Evolutionary conservation across 2,113 vertebrate species (phyloP), one percentile per base, ranked within the genome.

Genomic region (Aepyceros melampus): DNA sequence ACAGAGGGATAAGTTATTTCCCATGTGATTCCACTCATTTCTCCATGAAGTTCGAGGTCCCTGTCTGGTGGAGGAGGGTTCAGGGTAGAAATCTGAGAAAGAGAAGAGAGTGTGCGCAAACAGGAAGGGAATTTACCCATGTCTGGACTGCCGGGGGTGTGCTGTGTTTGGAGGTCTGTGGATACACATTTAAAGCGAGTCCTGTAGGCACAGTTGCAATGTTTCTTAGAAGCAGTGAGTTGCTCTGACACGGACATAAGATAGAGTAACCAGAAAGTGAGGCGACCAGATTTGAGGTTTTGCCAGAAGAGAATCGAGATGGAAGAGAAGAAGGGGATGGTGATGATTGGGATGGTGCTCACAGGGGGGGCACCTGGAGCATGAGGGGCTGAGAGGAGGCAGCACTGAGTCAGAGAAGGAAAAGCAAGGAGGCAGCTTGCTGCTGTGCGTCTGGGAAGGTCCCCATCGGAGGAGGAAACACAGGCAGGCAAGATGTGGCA

Each of bases 161-260:
- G 6, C n/a, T 1, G 19, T 43, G 33, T 12, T 55, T 8, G 67
- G 19, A 33, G 51, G 31, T 23, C 47, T 27, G 78, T 76, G 64
- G 12, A 33, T 7, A 4, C 6, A 55, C 33, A 29, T 9, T 8
- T n/a, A 43, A 27, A 27, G 27, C 0, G 7, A 47, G 64, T 31
- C 36, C 29, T 6, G 62, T 4, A 21, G 91, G 27, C 25, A 36
- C 81, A 16, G 36, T 4, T 15, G 7, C 21, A 5, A 7, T 15
- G 31, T 31, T 86, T 40, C 31, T 87, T 25, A 40, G 47, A 71
- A 40, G 27, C 47, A 13, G 1, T 7, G 7, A 29, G 25, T 16
- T 3, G 7, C 40, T 56, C 40, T 4, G 0, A 33, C 9, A 7
- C 0, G 17, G 90, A 33, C 58, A 27, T 25, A 45, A 55, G 43